Base-by-base conservation (phyloP, 1,140 invertebrate species). In the Venturia canescens region DNA sequence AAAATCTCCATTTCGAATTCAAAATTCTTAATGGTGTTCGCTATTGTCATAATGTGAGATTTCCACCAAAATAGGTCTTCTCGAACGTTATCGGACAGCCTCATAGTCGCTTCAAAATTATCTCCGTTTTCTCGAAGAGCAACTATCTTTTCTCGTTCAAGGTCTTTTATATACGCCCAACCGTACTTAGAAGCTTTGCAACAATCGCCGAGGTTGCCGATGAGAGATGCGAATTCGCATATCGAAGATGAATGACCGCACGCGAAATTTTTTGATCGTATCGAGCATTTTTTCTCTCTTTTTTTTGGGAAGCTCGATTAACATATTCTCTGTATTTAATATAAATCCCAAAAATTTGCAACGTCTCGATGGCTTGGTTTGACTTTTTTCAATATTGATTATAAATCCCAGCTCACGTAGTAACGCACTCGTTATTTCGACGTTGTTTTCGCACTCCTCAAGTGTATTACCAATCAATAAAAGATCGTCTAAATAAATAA, bases 401-500 rank as follows among this genome's bases (percentile, higher is more conserved):
- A 75, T 66, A 79, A 82, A 79, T 5, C 81, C 77, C 21, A 82
- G 26, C 9, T 53, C 34, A 0, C 57, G 38, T n/a, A 82, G 70
- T 38, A 82, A 23, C 21, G 15, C 27, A 48, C 50, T 69, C 34
- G 77, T 82, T 31, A 50, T 50, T 71, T 69, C 69, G 57, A 69
- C 34, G 69, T 79, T 79, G 66, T 3, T 38, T 71, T 71, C 9
- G 31, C 78, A 79, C n/a, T 70, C 63, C 38, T 50, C 63, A 21
- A 69, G 60, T 23, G 80, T 72, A 57, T 79, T 75, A 13, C 83
- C 83, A 27, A 86, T 81, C 38, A 82, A 79, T 15, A 86, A 74
- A 21, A 86, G 63, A 63, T 85, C 85, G 76, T 85, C 85, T 57
- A 86, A 69, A 72, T 84, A 86, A 21, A 79, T 63, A 66, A 86